Percentiles rank a stretch among this genome's conserved stretches.
Conservation (phyloP, 2,113 vertebrate genomes). For the Chaetops frenatus region DNA sequence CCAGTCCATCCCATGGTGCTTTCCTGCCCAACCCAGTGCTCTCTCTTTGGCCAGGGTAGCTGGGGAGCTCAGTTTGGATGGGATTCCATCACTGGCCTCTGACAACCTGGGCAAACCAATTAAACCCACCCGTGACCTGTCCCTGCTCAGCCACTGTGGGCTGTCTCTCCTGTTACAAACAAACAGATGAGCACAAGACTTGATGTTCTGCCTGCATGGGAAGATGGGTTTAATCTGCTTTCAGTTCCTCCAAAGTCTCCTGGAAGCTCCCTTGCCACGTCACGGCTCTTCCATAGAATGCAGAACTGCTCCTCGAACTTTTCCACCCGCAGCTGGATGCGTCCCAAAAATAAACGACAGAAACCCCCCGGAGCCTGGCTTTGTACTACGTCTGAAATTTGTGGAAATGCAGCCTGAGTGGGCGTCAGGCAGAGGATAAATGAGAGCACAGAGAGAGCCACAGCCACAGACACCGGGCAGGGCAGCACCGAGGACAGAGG, state of each 20-base stretch:
- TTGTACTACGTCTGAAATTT: neutral
- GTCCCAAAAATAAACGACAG: fast-evolving
- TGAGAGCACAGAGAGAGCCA: fast-evolving
- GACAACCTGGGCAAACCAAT: neutral
- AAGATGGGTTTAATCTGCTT: neutral
- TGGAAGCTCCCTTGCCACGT: neutral
- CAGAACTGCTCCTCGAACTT: neutral
- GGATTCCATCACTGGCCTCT: neutral
- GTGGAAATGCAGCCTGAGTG: neutral
- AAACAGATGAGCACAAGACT: neutral
- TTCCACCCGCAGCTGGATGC: fast-evolving
- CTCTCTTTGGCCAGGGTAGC: neutral
- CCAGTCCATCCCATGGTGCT: neutral
- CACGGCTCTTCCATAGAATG: neutral
- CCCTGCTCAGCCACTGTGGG: neutral
- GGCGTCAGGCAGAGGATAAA: neutral
- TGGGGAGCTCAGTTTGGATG: neutral
- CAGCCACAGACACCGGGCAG: fast-evolving
- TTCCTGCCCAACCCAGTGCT: neutral
- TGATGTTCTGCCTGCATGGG: too few relatives aligned
- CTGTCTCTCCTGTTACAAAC: neutral
- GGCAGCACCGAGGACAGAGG: fast-evolving
- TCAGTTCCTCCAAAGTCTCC: neutral
- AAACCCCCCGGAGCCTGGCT: neutral
- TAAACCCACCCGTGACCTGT: fast-evolving